Base-by-base conservation (phyloP, 1,140 invertebrate species). In the Zaprionus camerounensis region DNA sequence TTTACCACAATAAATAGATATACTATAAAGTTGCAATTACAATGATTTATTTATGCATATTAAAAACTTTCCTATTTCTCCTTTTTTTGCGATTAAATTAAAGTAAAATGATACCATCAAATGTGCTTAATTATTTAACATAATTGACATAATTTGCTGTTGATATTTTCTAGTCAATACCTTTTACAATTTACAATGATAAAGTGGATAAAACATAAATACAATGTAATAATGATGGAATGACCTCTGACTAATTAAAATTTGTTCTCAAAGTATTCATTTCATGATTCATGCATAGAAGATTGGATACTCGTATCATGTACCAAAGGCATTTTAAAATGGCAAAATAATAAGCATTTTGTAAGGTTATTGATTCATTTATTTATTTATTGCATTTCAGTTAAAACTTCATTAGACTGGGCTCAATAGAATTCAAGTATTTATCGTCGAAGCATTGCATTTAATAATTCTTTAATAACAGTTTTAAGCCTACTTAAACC, bases 1-100 rank as follows among this genome's bases (percentile, higher is more conserved):
- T 44, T 64, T 13, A 36, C 28, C 38, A 12, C 24, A 51, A 38
- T 36, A 49, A 57, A 67, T n/a, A 44, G 46, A 62, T 49, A 26
- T 20, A 31, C 13, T 24, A 46, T 28, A 26, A 46, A 46, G 6
- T 5, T 24, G 22, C 9, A 51, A 51, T 51, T 5, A 51, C 46
- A 24, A 5, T 51, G 17, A 51, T 51, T 51, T 51, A 51, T 51
- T 51, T 20, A 51, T 51, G 46, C 46, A 12, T 24, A 24, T 22
- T 51, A 51, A 13, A 22, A 22, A 24, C 1, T 4, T 17, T 46
- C 15, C 13, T 17, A 17, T 7, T 17, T 1, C 13, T 0, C 31
- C 2, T 46, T 17, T 17, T 46, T 17, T 46, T 17, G 41, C 41
- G 2, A 17, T 46, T 0, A 51, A 51, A 51, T 24, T 13, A 51